Evolutionary conservation across 2,113 vertebrate genomes (phyloP).

Genomic region (Tyrannus savana): DNA sequence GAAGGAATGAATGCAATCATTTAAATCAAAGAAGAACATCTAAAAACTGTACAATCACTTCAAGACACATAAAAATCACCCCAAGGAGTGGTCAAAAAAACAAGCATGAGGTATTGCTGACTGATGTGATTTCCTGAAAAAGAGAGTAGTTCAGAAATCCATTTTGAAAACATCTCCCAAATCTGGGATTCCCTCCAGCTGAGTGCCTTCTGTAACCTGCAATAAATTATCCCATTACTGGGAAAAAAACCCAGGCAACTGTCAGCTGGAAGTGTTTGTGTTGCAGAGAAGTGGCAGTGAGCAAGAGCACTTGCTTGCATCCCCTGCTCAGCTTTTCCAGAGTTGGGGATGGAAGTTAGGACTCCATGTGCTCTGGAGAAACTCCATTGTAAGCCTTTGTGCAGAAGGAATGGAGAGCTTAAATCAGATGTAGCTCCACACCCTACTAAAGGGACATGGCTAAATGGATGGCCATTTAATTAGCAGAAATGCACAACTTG

Average conservation of each 20-base stretch:
- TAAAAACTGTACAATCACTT: neutral
- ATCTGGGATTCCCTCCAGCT: constrained; percentile 39
- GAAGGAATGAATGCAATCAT: neutral
- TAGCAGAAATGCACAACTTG: neutral
- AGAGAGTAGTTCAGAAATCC: neutral
- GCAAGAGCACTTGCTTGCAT: neutral
- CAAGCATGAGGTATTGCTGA: neutral
- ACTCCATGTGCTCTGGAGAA: neutral
- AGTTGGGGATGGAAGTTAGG: neutral
- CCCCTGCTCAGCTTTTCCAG: neutral
- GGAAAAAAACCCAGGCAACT: neutral
- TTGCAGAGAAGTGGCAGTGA: neutral
- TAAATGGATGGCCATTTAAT: neutral
- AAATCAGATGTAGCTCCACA: neutral
- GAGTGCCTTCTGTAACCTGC: constrained; percentile 21
- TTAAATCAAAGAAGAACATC: neutral
- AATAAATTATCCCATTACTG: constrained; percentile 4
- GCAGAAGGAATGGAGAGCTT: rapidly evolving
- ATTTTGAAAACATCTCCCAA: constrained; percentile 23
- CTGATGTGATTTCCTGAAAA: neutral
- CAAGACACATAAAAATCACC: neutral
- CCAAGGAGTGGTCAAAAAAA: neutral
- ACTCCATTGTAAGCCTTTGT: neutral
- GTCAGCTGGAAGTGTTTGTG: neutral
- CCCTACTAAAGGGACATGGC: neutral